phyloP scores from a whole-genome alignment of 2,797 vertebrate genomes.

The Lophius americanus region DNA sequence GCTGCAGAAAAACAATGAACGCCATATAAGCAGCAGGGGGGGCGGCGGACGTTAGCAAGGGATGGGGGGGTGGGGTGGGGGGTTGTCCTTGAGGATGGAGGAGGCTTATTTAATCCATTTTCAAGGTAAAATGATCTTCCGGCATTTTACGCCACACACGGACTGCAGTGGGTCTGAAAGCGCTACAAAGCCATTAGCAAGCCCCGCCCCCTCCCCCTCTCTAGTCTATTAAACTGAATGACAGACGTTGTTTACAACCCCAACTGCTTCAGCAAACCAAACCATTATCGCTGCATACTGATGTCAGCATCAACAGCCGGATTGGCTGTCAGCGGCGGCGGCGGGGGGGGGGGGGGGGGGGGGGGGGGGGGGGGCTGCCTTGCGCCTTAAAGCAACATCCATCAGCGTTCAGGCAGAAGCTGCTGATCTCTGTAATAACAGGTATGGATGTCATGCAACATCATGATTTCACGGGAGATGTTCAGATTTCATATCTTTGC shows the following conservation, averaged over 20 bases:
- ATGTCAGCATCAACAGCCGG: constrained; percentile 53
- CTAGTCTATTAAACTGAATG: constrained; percentile 69
- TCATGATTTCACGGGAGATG: no score
- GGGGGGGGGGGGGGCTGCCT: constrained; percentile 30
- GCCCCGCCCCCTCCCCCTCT: constrained; percentile 13
- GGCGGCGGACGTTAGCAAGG: background rate
- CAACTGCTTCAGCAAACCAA: constrained; percentile 49
- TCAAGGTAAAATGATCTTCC: constrained; percentile 76
- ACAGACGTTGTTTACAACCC: constrained; percentile 75
- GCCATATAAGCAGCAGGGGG: constrained; percentile 56
- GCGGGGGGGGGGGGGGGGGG: constrained; percentile 6
- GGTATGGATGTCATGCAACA: background rate
- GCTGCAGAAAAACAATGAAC: constrained; percentile 51
- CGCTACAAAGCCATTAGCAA: constrained; percentile 63
- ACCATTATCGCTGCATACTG: constrained; percentile 70
- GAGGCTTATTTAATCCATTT: constrained; percentile 82
- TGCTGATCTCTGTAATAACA: constrained; percentile 43
- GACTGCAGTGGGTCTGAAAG: constrained; percentile 58
- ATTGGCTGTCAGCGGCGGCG: constrained; percentile 41
- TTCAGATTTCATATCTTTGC: no score
- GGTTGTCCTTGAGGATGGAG: constrained; percentile 68
- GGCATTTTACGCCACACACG: constrained; percentile 49
- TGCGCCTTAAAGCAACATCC: constrained; percentile 40
- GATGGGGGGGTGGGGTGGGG: background rate
- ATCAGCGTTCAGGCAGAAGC: constrained; percentile 34